Conservation (phyloP, 2,797 vertebrate genomes). For the Vultur gryphus region DNA sequence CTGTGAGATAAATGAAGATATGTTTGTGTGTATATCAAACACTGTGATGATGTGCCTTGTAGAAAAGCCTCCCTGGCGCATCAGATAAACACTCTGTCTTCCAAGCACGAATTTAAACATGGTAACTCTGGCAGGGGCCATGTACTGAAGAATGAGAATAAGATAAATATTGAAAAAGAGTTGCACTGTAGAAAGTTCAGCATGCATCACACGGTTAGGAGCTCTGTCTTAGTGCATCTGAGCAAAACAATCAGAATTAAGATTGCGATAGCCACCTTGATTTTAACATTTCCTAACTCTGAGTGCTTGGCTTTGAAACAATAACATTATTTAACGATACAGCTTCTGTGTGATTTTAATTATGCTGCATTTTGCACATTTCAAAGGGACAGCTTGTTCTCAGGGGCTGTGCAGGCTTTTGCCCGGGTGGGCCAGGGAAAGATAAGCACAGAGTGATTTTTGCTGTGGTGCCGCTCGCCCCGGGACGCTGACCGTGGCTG, state of each 20-base stretch:
- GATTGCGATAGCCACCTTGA: not conserved
- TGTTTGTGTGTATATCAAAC: not conserved
- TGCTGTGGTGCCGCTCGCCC: rapidly evolving
- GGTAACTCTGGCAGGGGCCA: not conserved
- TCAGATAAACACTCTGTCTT: not conserved
- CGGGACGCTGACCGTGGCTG: rapidly evolving
- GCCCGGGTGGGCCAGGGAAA: not conserved
- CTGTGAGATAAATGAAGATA: not conserved
- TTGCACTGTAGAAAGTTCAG: not conserved
- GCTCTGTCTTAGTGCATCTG: not conserved
- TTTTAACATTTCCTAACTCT: not conserved
- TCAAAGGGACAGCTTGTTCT: not conserved
- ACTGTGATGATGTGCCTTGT: not conserved
- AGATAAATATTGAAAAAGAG: not conserved
- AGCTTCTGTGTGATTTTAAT: not conserved
- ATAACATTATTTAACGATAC: not conserved
- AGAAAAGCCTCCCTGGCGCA: not conserved
- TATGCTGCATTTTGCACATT: not conserved
- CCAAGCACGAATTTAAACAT: not conserved
- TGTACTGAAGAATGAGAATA: not conserved
- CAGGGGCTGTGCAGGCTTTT: too few species aligned
- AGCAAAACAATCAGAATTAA: not conserved
- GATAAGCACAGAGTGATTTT: not conserved
- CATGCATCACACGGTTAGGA: not conserved
- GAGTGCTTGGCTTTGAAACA: not conserved